phyloP scores from a whole-genome alignment of 2,888 invertebrate genomes.

The Limnephilus marmoratus region DNA sequence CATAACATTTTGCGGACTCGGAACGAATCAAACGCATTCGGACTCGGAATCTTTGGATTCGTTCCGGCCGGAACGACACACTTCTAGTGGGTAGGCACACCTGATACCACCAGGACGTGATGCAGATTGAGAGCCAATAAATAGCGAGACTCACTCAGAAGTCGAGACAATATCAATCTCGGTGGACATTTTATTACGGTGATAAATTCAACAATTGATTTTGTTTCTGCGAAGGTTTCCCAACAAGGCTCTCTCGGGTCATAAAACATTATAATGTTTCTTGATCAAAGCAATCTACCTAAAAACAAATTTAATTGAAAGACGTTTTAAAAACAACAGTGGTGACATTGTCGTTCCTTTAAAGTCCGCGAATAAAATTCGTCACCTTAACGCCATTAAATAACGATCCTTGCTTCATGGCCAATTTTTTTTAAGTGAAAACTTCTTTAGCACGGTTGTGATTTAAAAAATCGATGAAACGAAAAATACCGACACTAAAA shows the following conservation, averaged over 20 bases:
- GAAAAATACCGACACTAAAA: no score
- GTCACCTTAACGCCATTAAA: not conserved
- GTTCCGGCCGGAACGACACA: no score
- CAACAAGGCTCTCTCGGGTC: not conserved
- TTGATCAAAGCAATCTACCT: not conserved
- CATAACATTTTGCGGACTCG: no score
- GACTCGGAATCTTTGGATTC: no score
- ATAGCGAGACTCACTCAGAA: not conserved
- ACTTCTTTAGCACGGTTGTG: no score
- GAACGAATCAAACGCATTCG: no score
- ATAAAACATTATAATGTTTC: not conserved
- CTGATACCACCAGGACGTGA: not conserved
- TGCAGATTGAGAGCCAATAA: not conserved
- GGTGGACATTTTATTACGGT: not conserved
- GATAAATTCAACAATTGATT: constrained; percentile 6
- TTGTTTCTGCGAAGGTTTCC: constrained; percentile 4
- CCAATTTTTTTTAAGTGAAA: no score
- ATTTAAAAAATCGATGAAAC: no score
- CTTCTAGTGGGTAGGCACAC: not conserved
- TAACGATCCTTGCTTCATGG: no score
- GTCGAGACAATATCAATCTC: constrained; percentile 29
- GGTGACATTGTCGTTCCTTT: not conserved
- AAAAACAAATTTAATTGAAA: not conserved
- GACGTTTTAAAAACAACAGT: not conserved
- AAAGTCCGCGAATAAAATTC: not conserved